Conservation (phyloP, 2,888 invertebrate genomes). For the Oligia latruncula region DNA sequence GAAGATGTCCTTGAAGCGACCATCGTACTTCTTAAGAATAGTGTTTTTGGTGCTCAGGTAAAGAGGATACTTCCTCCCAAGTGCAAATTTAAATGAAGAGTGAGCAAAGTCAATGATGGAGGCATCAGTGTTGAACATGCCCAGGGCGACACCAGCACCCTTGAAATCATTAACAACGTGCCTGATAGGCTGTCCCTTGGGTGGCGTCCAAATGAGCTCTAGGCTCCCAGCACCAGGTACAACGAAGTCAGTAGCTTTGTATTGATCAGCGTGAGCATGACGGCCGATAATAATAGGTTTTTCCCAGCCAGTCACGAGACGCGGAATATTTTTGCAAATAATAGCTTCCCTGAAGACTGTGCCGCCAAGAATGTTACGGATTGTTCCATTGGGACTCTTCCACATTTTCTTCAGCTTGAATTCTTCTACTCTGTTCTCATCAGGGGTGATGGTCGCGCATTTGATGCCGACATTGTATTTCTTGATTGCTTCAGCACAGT, state of each 20-base stretch:
- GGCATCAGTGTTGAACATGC: slow-evolving; percentile 99
- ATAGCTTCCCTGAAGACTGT: slow-evolving; percentile 96
- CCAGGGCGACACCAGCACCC: slow-evolving; percentile 97
- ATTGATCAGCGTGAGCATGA: slow-evolving; percentile 99
- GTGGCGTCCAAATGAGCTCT: slow-evolving; percentile 95
- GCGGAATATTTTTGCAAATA: slow-evolving; percentile 97
- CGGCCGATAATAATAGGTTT: slow-evolving; percentile 99
- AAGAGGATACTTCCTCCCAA: slow-evolving; percentile 95
- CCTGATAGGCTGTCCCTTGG: slow-evolving; percentile 91
- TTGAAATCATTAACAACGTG: slow-evolving; percentile 96
- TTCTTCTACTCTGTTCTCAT: slow-evolving; percentile 98
- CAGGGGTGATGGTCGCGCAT: slow-evolving; percentile 99
- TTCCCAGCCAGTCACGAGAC: slow-evolving; percentile 98
- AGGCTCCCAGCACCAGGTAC: slow-evolving; percentile 97
- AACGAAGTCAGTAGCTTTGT: slow-evolving; percentile 98
- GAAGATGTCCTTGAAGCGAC: slow-evolving; percentile 99
- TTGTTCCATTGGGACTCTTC: slow-evolving; percentile 97
- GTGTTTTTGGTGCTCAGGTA: slow-evolving; percentile 99
- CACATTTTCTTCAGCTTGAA: slow-evolving; percentile 97
- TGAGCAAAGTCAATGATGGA: slow-evolving; percentile 98
- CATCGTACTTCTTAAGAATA: slow-evolving; percentile 98
- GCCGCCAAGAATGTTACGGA: slow-evolving; percentile 96
- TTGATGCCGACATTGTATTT: slow-evolving; percentile 99
- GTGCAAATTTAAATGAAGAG: slow-evolving; percentile 97
- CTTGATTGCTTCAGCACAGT: slow-evolving; percentile 98